phyloP scores from a whole-genome alignment of 1,140 invertebrate species.

The Drosophila tropicalis region DNA sequence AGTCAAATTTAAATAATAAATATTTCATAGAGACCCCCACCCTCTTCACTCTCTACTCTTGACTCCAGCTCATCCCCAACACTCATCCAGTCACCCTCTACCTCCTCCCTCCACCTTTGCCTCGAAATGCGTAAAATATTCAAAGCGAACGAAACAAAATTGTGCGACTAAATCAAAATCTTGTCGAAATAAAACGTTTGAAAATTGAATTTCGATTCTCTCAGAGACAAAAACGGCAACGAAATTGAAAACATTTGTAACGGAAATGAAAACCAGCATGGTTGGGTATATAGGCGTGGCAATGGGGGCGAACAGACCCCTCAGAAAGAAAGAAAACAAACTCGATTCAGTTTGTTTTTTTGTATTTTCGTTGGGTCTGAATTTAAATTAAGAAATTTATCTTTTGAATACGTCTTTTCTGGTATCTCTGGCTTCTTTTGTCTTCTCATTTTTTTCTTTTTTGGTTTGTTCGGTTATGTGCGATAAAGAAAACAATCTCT shows the following conservation, averaged over 20 bases:
- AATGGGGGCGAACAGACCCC: background rate
- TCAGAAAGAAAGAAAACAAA: slow-evolving; percentile 36
- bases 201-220: slow-evolving; percentile 72
- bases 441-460: slow-evolving; percentile 46
- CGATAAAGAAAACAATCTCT: slow-evolving; percentile 53
- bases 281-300: slow-evolving; percentile 21
- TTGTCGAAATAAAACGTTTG: slow-evolving; percentile 80
- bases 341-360: slow-evolving; percentile 30
- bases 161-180: slow-evolving; percentile 75
- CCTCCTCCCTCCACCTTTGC: background rate
- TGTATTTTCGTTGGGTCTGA: slow-evolving; percentile 53
- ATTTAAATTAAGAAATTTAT: slow-evolving; percentile 82
- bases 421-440: slow-evolving; percentile 35
- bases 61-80: background rate
- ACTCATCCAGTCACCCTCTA: background rate
- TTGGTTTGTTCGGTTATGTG: slow-evolving; percentile 47
- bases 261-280: slow-evolving; percentile 69
- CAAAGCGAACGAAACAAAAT: slow-evolving; percentile 50
- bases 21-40: slow-evolving; percentile 59
- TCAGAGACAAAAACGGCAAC: slow-evolving; percentile 11
- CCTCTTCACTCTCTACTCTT: background rate
- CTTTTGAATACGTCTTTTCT: slow-evolving; percentile 64
- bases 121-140: slow-evolving; percentile 74
- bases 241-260: slow-evolving; percentile 80
- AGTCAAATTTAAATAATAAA: slow-evolving; percentile 80